Conservation (phyloP, 2,888 invertebrate species). For the Sarcophaga caerulescens region DNA sequence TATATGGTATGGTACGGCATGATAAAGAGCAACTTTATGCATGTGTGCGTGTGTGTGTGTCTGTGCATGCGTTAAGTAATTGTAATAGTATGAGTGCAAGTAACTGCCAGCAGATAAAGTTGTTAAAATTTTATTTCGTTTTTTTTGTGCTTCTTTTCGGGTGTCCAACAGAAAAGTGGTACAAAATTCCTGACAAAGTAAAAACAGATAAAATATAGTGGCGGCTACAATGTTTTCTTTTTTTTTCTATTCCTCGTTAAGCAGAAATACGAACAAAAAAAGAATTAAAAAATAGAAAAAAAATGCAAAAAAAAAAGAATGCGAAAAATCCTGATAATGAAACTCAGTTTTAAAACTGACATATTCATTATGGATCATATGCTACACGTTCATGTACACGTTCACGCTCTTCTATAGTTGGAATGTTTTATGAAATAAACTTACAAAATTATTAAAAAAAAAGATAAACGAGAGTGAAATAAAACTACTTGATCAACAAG, state of each 20-base stretch:
- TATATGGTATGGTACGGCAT: not conserved
- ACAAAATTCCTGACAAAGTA: conserved; percentile 31
- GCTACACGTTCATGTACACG: not conserved
- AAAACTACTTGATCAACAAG: too few species aligned
- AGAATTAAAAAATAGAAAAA: not conserved
- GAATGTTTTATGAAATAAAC: too few species aligned
- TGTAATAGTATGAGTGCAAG: not conserved
- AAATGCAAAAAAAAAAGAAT: too few species aligned
- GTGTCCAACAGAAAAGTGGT: not conserved
- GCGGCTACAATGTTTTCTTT: conserved; percentile 17
- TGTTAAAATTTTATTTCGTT: conserved; percentile 23
- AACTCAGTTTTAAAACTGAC: not conserved
- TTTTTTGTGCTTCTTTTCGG: not conserved
- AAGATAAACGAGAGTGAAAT: too few species aligned
- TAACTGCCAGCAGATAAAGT: conserved; percentile 41
- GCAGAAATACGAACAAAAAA: not conserved
- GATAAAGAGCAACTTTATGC: not conserved
- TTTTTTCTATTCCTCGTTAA: not conserved
- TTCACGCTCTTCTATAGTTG: not conserved
- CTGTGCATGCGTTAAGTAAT: not conserved
- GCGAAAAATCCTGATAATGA: not conserved
- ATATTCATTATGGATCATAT: not conserved
- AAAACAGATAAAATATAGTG: conserved; percentile 44
- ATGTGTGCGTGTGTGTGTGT: not conserved
- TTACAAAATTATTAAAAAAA: too few species aligned